Percentiles rank a stretch among this genome's conserved stretches.
Conservation (phyloP, 2,797 vertebrate genomes). For the Odontamblyopus lacepedii region DNA sequence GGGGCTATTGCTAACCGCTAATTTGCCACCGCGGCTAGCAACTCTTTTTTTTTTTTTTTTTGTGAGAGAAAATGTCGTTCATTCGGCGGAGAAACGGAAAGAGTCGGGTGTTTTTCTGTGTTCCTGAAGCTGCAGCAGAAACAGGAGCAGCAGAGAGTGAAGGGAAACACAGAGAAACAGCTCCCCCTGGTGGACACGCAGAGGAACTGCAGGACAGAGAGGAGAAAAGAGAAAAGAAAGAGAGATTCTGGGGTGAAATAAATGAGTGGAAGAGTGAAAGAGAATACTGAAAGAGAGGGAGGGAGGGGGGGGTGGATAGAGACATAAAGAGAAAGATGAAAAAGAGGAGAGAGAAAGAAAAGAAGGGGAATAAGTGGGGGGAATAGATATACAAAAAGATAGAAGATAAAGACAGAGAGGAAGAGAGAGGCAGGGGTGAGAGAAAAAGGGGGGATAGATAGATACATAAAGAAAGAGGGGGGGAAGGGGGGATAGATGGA, state of each 20-base stretch:
- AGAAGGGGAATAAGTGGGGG: no score
- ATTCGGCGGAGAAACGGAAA: neutral
- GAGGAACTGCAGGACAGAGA: conserved; percentile 28
- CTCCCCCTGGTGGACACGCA: conserved; percentile 52
- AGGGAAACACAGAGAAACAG: conserved; percentile 39
- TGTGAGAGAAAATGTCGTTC: neutral
- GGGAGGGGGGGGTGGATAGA: conserved; percentile 12
- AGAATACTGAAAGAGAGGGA: conserved; percentile 16
- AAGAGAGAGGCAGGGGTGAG: no score
- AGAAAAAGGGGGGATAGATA: no score
- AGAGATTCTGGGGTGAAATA: conserved; percentile 51
- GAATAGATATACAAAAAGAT: no score
- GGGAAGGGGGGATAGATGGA: neutral
- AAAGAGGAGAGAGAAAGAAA: no score
- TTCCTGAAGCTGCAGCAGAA: neutral
- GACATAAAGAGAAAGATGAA: no score
- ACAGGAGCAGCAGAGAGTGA: neutral
- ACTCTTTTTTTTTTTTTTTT: no score
- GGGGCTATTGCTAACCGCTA: conserved; percentile 40
- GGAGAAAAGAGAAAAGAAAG: conserved; percentile 52
- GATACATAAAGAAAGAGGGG: conserved; percentile 55
- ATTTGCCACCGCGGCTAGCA: conserved; percentile 47
- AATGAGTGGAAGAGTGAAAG: conserved; percentile 44
- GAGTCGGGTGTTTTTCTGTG: conserved; percentile 40
- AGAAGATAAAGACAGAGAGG: no score